phyloP scores from a whole-genome alignment of 2,888 invertebrate species.

The Brachylomia viminalis region DNA sequence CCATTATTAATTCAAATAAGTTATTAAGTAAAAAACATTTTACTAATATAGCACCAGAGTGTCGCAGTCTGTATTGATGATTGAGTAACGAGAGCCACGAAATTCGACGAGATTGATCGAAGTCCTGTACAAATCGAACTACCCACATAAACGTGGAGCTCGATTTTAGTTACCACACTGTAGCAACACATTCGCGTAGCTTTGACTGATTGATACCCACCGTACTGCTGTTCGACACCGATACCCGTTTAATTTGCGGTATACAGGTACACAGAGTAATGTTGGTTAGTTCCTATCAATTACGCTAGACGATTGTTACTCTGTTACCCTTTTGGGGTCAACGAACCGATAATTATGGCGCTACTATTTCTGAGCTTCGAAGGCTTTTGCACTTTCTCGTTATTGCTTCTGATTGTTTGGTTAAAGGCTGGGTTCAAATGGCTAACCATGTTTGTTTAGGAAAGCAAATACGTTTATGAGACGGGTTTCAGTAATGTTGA shows the following conservation, averaged over 20 bases:
- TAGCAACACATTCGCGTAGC: neutral
- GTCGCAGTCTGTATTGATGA: neutral
- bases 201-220: slow-evolving; percentile 18
- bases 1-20: too few relatives aligned
- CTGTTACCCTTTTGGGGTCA: slow-evolving; percentile 54
- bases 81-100: neutral
- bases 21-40: too few relatives aligned
- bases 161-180: slow-evolving; percentile 4
- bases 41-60: too few relatives aligned
- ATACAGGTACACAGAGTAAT: slow-evolving; percentile 26
- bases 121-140: neutral
- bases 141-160: neutral
- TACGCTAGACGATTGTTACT: slow-evolving; percentile 32
- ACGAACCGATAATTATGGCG: slow-evolving; percentile 44
- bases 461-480: neutral
- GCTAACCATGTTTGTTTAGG: slow-evolving; percentile 1
- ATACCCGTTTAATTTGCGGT: slow-evolving; percentile 46
- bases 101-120: slow-evolving; percentile 3
- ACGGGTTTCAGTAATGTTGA: neutral
- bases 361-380: slow-evolving; percentile 31
- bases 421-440: slow-evolving; percentile 21
- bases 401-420: slow-evolving; percentile 39
- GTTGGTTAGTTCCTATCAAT: slow-evolving; percentile 48
- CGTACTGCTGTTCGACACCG: neutral
- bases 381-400: slow-evolving; percentile 36